These are phyloP conservation scores for Atta cephalotes DNA, from an alignment of 1,140 invertebrate species.

Conservation along the genomic window DNA sequence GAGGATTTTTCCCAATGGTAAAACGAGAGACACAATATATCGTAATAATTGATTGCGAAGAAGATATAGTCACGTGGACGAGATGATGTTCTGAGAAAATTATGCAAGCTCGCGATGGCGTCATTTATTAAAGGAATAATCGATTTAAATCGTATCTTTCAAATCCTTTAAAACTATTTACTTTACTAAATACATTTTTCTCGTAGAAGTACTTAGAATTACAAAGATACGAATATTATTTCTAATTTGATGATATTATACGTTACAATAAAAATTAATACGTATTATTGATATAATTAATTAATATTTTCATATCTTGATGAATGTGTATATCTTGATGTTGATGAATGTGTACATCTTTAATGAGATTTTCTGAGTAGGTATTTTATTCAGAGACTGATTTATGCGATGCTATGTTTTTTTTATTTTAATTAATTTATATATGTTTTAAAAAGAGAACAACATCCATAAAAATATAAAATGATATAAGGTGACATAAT, in stretches of 20 bases:
- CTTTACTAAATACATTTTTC: neutral
- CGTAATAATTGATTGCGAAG: neutral
- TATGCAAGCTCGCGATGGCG: constrained; percentile 5
- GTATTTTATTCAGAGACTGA: neutral
- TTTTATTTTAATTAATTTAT: neutral
- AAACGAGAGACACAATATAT: constrained; percentile 15
- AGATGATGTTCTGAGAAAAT: constrained; percentile 13
- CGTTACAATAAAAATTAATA: neutral
- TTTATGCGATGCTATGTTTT: neutral
- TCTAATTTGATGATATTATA: neutral
- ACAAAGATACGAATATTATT: neutral
- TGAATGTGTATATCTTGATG: neutral
- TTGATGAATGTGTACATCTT: neutral
- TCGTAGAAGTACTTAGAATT: neutral
- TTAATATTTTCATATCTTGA: neutral
- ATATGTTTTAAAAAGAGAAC: neutral
- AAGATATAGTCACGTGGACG: neutral
- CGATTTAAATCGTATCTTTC: neutral
- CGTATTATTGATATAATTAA: neutral
- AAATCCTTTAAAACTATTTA: neutral
- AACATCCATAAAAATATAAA: neutral
- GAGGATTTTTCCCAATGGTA: constrained; percentile 21
- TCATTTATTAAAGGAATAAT: neutral
- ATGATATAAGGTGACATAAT: neutral
- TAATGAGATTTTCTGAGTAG: neutral